phyloP scores from a whole-genome alignment of 2,797 vertebrate species.

The Hoplostethus mediterraneus region DNA sequence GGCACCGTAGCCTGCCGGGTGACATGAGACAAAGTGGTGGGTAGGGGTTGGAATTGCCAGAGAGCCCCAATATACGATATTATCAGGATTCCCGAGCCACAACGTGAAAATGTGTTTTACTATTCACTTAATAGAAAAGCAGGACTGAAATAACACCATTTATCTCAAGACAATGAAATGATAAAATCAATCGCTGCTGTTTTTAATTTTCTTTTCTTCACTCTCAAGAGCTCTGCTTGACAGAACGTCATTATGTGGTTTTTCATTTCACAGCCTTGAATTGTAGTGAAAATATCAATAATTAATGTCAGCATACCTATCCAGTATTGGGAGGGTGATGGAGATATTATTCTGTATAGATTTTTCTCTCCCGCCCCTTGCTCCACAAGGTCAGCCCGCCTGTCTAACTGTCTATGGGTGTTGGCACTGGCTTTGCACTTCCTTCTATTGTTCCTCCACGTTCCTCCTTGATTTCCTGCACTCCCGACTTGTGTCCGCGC shows the following conservation, averaged over 20 bases:
- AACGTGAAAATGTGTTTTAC: too few relatives aligned
- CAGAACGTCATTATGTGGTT: slow-evolving; percentile 8
- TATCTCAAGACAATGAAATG: not conserved
- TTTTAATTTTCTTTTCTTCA: not conserved
- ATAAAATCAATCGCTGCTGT: too few relatives aligned
- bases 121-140: not conserved
- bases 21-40: slow-evolving; percentile 13
- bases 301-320: slow-evolving; percentile 41
- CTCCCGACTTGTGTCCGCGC: slow-evolving; percentile 26
- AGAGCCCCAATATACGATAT: slow-evolving; percentile 1
- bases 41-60: slow-evolving; percentile 1
- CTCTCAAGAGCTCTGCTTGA: not conserved
- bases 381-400: slow-evolving; percentile 21
- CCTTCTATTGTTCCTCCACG: slow-evolving; percentile 66
- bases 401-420: slow-evolving; percentile 58
- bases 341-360: slow-evolving; percentile 37
- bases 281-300: slow-evolving; percentile 48
- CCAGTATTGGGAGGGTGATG: slow-evolving; percentile 14
- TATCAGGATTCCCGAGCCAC: not conserved
- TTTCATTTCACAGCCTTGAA: slow-evolving; percentile 49
- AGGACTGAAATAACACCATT: too few relatives aligned
- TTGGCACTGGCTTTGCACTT: slow-evolving; percentile 64
- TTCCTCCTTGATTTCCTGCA: slow-evolving; percentile 33
- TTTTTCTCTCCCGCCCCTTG: slow-evolving; percentile 31
- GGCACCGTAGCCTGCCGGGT: slow-evolving; percentile 9